Evolutionary conservation across 35 echinoderm and acorn worm species (phyloP).

Genomic region (Lytechinus variegatus): DNA sequence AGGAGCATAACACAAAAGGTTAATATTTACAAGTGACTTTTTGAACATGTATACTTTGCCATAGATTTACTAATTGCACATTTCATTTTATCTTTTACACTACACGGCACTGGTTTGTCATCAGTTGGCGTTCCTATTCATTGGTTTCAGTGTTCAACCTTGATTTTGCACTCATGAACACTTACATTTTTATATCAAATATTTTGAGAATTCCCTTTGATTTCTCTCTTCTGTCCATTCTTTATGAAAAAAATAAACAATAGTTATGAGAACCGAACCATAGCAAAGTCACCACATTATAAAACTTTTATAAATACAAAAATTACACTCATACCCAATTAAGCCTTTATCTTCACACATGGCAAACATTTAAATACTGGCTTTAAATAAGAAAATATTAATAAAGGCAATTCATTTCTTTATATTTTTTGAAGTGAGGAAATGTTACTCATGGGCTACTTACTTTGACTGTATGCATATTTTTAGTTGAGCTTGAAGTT

Average conservation of each 20-base stretch:
- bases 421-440: not conserved
- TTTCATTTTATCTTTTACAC: too few species aligned
- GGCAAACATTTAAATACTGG: too few species aligned
- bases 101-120: too few species aligned
- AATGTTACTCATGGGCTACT: not conserved
- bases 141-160: too few species aligned
- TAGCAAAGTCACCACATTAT: not conserved
- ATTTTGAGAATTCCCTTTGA: not conserved
- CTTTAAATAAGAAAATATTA: not conserved
- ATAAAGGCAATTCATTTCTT: not conserved
- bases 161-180: too few species aligned
- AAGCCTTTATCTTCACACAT: too few species aligned
- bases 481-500: slow-evolving; percentile 2
- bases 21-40: too few species aligned
- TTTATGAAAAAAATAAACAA: not conserved
- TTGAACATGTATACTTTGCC: too few species aligned
- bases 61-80: too few species aligned
- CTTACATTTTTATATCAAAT: not conserved
- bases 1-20: too few species aligned
- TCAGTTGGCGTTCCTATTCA: too few species aligned
- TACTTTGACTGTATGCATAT: slow-evolving; percentile 40
- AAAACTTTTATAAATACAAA: not conserved
- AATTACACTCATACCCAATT: too few species aligned
- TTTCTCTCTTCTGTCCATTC: not conserved
- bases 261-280: not conserved